These are phyloP conservation scores for Epinephelus malabaricus DNA, from an alignment of 2,797 vertebrate species.

Conservation along the genomic window DNA sequence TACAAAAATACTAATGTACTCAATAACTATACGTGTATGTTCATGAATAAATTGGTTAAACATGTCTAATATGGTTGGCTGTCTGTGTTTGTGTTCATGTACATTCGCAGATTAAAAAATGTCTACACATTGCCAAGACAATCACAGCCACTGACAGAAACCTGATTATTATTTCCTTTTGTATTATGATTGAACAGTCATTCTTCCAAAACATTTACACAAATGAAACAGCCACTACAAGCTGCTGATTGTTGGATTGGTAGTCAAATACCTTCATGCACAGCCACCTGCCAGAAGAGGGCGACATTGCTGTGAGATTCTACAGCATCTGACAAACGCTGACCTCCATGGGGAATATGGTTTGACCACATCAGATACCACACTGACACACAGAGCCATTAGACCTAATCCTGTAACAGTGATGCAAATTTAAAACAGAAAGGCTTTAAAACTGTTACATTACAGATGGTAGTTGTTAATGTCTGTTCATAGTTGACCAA, in stretches of 20 bases:
- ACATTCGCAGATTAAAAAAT: no score
- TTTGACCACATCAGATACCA: background rate
- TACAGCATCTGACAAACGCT: background rate
- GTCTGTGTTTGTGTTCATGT: no score
- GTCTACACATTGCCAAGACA: no score
- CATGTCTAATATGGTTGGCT: slow-evolving; percentile 44
- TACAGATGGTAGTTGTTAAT: no score
- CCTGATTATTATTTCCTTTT: no score
- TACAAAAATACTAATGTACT: slow-evolving; percentile 90
- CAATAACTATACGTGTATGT: slow-evolving; percentile 89
- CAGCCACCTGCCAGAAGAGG: slow-evolving; percentile 32
- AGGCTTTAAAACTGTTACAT: no score
- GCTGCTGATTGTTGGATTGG: background rate
- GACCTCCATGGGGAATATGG: background rate
- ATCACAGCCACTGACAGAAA: no score
- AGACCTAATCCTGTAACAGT: no score
- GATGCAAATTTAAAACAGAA: no score
- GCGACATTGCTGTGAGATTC: slow-evolving; percentile 11
- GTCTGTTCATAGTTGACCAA: no score
- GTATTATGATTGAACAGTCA: background rate
- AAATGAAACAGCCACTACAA: background rate
- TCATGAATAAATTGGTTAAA: slow-evolving; percentile 89
- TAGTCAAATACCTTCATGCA: fast-evolving
- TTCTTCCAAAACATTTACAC: background rate
- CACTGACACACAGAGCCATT: no score